A percentile compares a stretch with the other conserved stretches of the same genome.
Conservation (phyloP, 2,888 invertebrate species). For the Parthenolecanium corni region DNA sequence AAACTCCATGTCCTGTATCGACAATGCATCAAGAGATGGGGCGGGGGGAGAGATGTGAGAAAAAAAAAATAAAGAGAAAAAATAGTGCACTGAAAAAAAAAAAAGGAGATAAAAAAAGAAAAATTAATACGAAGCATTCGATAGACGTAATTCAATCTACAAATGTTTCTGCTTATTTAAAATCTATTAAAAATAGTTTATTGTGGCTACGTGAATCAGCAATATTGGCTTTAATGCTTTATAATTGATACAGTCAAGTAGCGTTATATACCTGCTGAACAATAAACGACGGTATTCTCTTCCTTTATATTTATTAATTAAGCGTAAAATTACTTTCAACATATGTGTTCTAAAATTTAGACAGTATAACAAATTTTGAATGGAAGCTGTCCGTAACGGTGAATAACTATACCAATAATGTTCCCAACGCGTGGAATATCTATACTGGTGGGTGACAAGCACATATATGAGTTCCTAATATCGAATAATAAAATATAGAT, state of each 20-base stretch:
- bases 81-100: too few relatives aligned
- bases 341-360: slow-evolving; percentile 27
- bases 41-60: not conserved
- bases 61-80: not conserved
- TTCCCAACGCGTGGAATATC: slow-evolving; percentile 13
- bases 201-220: slow-evolving; percentile 24
- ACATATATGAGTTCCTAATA: too few relatives aligned
- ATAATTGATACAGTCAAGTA: slow-evolving; percentile 25
- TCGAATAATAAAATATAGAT: too few relatives aligned
- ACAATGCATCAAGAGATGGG: too few relatives aligned
- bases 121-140: slow-evolving; percentile 26
- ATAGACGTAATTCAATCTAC: slow-evolving; percentile 28
- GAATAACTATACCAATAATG: slow-evolving; percentile 24
- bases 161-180: slow-evolving; percentile 26
- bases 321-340: slow-evolving; percentile 27
- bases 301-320: slow-evolving; percentile 19
- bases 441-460: not conserved
- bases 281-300: slow-evolving; percentile 25
- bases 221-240: slow-evolving; percentile 21
- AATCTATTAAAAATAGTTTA: slow-evolving; percentile 27
- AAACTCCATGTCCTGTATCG: too few relatives aligned
- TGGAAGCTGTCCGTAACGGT: slow-evolving; percentile 21
- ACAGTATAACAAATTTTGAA: slow-evolving; percentile 27
- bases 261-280: slow-evolving; percentile 22
- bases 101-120: slow-evolving; percentile 9